phyloP scores from a whole-genome alignment of 2,888 invertebrate species.

The Scaptomyza tumidula region DNA sequence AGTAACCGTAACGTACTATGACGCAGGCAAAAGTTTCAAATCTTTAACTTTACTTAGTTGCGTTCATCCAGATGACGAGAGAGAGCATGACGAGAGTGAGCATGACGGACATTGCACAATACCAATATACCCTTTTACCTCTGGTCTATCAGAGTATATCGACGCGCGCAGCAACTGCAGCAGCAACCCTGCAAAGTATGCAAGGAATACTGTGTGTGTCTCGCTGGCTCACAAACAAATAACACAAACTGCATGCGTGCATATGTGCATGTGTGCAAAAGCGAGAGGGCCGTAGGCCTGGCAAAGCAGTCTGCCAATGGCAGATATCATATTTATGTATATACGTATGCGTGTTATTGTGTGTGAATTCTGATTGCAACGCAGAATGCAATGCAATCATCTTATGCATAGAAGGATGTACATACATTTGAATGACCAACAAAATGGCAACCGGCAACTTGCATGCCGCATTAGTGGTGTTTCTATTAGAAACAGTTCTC shows the following conservation, averaged over 20 bases:
- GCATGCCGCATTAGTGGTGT: neutral
- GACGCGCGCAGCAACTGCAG: conserved; percentile 71
- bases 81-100: too few relatives aligned
- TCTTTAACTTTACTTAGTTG: too few relatives aligned
- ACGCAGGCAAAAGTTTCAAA: too few relatives aligned
- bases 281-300: conserved; percentile 18
- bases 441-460: neutral
- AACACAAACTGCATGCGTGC: neutral
- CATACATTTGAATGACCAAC: neutral
- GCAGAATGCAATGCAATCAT: conserved; percentile 24
- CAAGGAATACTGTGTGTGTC: conserved; percentile 31
- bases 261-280: neutral
- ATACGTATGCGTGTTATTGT: neutral
- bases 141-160: conserved; percentile 14
- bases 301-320: conserved; percentile 26
- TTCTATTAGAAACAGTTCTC: too few relatives aligned
- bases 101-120: neutral
- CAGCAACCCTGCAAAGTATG: conserved; percentile 68
- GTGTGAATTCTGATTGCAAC: conserved; percentile 29
- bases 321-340: conserved; percentile 21
- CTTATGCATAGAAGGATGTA: neutral
- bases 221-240: neutral
- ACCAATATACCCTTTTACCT: neutral
- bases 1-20: too few relatives aligned
- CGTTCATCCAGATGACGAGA: too few relatives aligned